Evolutionary conservation across 1,140 invertebrate genomes (phyloP).

Genomic region (Habropoda laboriosa): DNA sequence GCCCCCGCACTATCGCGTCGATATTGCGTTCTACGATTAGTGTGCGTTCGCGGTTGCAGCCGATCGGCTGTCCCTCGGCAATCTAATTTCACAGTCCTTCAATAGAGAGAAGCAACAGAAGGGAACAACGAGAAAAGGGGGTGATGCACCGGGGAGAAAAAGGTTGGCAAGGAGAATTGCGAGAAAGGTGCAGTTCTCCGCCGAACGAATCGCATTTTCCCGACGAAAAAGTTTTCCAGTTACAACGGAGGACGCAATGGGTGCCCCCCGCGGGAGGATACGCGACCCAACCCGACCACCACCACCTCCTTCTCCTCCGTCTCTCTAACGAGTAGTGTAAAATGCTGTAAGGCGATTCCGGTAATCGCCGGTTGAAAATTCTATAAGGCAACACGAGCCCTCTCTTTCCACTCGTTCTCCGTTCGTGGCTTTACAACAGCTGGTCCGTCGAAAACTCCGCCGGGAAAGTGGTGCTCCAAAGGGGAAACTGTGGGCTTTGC

Average conservation of each 20-base stretch:
- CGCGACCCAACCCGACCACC: no score
- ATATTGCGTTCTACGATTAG: slow-evolving; percentile 6
- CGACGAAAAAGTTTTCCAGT: slow-evolving; percentile 36
- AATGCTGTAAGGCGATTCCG: slow-evolving; percentile 43
- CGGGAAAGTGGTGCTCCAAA: slow-evolving; percentile 49
- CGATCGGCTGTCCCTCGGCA: neutral
- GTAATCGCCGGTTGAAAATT: slow-evolving; percentile 54
- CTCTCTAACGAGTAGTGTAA: slow-evolving; percentile 43
- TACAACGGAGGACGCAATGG: slow-evolving; percentile 11
- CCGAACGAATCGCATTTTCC: slow-evolving; percentile 24
- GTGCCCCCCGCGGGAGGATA: neutral
- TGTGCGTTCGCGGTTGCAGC: no score
- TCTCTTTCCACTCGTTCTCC: slow-evolving; percentile 27
- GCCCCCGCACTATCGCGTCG: neutral
- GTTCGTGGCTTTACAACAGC: slow-evolving; percentile 57
- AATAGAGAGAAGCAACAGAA: neutral
- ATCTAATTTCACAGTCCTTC: neutral
- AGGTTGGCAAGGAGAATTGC: neutral
- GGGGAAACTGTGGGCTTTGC: slow-evolving; percentile 57
- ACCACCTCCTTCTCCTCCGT: no score
- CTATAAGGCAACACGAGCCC: slow-evolving; percentile 44
- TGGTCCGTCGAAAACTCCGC: slow-evolving; percentile 58
- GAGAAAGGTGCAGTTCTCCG: no score
- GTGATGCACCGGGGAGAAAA: no score
- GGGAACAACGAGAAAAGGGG: neutral